Evolutionary conservation across 92 coral and sea anemone genomes (phyloP).

Genomic region (Pocillopora grandis): DNA sequence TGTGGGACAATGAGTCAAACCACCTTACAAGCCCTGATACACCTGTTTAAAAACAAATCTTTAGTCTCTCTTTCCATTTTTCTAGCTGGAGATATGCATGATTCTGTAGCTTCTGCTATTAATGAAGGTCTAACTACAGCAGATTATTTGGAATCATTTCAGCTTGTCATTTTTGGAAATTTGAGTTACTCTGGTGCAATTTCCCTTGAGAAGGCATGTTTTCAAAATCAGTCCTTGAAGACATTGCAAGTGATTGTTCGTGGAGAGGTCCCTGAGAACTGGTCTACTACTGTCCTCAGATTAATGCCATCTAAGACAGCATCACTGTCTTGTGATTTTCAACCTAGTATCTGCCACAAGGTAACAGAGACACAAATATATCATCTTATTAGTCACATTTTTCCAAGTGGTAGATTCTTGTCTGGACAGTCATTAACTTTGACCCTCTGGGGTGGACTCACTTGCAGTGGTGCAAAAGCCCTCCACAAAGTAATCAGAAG

Average conservation of each 20-base stretch:
- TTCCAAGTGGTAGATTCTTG: background rate
- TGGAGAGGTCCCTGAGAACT: constrained; percentile 8
- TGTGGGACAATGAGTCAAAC: background rate
- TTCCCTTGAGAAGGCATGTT: background rate
- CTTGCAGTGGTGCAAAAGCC: background rate
- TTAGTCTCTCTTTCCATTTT: background rate
- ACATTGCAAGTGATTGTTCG: background rate
- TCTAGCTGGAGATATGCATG: background rate
- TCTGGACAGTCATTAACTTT: background rate
- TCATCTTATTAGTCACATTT: background rate
- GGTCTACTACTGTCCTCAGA: background rate
- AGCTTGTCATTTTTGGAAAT: background rate
- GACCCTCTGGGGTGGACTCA: constrained; percentile 1
- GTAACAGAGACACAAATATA: background rate
- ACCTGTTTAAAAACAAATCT: background rate
- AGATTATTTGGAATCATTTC: background rate
- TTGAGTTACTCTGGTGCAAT: background rate
- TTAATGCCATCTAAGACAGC: background rate
- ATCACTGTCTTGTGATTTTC: background rate
- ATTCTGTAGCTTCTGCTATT: background rate
- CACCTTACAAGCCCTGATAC: background rate
- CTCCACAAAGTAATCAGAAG: background rate
- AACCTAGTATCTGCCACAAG: background rate
- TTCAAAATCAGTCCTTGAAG: background rate
- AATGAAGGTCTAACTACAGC: background rate